Evolutionary conservation across 2,888 invertebrate genomes (phyloP).

Genomic region (Nomada goodeniana): DNA sequence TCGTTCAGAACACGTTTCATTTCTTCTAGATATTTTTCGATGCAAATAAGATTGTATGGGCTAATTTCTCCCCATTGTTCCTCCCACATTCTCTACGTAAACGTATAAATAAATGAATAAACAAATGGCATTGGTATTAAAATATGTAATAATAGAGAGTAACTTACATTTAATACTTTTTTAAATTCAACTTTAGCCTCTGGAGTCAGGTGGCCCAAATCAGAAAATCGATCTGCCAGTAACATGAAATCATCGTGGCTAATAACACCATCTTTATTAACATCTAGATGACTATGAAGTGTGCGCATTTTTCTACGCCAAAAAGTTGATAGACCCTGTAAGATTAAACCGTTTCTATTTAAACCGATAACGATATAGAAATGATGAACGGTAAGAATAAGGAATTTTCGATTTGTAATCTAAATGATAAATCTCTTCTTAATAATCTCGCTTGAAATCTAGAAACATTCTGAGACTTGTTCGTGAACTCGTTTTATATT

Average conservation of each 20-base stretch:
- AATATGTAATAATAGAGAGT: background rate
- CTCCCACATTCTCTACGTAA: conserved; percentile 88
- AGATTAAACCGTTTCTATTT: conserved; percentile 34
- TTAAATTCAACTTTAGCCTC: conserved; percentile 89
- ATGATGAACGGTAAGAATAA: background rate
- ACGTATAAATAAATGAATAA: conserved; percentile 6
- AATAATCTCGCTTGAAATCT: too few species aligned
- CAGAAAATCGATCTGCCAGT: conserved; percentile 90
- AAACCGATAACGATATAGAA: background rate
- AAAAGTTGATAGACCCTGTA: conserved; percentile 87
- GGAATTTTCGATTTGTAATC: too few species aligned
- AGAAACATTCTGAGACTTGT: too few species aligned
- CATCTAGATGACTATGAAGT: conserved; percentile 92
- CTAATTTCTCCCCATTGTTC: conserved; percentile 93
- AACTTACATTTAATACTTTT: conserved; percentile 88
- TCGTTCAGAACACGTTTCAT: conserved; percentile 94
- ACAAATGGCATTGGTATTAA: background rate
- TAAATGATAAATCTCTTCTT: background rate
- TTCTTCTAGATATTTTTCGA: conserved; percentile 92
- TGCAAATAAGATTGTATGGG: conserved; percentile 92
- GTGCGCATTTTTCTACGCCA: conserved; percentile 95
- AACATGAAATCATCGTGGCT: conserved; percentile 93
- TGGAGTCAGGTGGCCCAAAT: conserved; percentile 90
- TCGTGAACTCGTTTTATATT: too few species aligned
- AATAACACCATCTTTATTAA: conserved; percentile 94